Evolutionary conservation across 2,797 vertebrate genomes (phyloP).

Genomic region (Sparidentex hasta): DNA sequence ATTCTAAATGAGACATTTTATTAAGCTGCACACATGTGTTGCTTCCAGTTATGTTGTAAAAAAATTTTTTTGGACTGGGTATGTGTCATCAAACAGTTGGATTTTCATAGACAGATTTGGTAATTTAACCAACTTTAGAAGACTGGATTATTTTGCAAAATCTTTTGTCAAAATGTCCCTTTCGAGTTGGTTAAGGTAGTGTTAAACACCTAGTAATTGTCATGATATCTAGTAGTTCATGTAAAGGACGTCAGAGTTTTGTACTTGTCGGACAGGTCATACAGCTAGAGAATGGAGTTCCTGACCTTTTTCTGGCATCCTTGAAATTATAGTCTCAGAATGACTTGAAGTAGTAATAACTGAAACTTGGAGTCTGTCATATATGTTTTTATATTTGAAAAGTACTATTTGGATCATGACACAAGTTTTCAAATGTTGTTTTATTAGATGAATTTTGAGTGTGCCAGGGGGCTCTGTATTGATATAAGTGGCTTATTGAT

Average conservation of each 20-base stretch:
- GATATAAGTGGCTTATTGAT: slow-evolving; percentile 77
- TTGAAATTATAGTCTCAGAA: neutral
- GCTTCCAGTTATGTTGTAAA: neutral
- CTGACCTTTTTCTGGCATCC: neutral
- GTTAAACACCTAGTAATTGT: neutral
- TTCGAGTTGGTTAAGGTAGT: neutral
- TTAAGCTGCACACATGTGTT: neutral
- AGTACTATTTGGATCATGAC: neutral
- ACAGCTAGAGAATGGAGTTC: neutral
- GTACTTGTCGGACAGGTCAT: neutral
- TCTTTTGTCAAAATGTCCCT: neutral
- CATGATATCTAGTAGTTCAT: too few relatives aligned
- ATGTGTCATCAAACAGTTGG: neutral
- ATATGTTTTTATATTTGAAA: neutral
- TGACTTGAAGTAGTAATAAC: neutral
- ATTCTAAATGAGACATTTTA: neutral
- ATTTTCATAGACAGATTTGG: neutral
- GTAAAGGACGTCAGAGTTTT: neutral
- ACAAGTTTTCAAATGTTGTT: slow-evolving; percentile 21
- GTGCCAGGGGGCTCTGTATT: slow-evolving; percentile 35
- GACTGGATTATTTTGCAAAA: neutral
- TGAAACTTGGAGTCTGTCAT: neutral
- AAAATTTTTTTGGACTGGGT: neutral
- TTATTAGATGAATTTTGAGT: slow-evolving; percentile 40
- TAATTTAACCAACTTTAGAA: neutral